phyloP scores from a whole-genome alignment of 2,888 invertebrate genomes.

The Patella depressa region DNA sequence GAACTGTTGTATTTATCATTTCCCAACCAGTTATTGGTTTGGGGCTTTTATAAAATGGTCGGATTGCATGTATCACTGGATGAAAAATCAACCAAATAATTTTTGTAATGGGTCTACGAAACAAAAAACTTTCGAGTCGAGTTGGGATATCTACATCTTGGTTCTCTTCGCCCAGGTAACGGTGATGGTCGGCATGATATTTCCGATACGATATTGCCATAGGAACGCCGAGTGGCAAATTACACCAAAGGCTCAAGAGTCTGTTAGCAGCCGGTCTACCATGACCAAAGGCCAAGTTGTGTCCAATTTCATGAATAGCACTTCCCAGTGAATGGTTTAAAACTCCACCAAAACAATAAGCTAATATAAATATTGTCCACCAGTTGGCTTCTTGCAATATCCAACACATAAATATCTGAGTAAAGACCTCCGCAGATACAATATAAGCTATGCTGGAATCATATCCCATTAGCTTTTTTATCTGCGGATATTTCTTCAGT shows the following conservation, averaged over 20 bases:
- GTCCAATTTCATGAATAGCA: constrained; percentile 71
- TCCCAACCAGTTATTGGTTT: constrained; percentile 65
- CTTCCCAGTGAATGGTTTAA: constrained; percentile 70
- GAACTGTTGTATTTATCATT: constrained; percentile 60
- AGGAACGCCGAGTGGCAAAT: constrained; percentile 68
- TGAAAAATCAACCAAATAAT: constrained; percentile 68
- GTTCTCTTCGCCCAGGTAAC: constrained; percentile 68
- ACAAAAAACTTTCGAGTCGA: constrained; percentile 64
- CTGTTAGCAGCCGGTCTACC: constrained; percentile 62
- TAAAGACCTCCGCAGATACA: constrained; percentile 54
- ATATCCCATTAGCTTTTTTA: constrained; percentile 70
- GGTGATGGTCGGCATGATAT: constrained; percentile 71
- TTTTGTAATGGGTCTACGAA: constrained; percentile 67
- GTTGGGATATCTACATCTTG: constrained; percentile 71
- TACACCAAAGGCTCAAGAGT: constrained; percentile 65
- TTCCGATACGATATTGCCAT: constrained; percentile 71
- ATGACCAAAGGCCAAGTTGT: constrained; percentile 70
- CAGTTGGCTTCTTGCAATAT: constrained; percentile 59
- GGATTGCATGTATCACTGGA: constrained; percentile 66
- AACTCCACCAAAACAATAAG: constrained; percentile 64
- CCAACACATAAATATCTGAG: constrained; percentile 53
- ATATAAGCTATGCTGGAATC: constrained; percentile 64
- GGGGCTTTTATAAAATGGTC: constrained; percentile 69
- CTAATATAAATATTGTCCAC: constrained; percentile 54
- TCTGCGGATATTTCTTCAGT: constrained; percentile 74